Percentiles rank a stretch among this genome's conserved stretches.
phyloP scores from a whole-genome alignment of 2,797 vertebrate species.

The Graptemys geographica region DNA sequence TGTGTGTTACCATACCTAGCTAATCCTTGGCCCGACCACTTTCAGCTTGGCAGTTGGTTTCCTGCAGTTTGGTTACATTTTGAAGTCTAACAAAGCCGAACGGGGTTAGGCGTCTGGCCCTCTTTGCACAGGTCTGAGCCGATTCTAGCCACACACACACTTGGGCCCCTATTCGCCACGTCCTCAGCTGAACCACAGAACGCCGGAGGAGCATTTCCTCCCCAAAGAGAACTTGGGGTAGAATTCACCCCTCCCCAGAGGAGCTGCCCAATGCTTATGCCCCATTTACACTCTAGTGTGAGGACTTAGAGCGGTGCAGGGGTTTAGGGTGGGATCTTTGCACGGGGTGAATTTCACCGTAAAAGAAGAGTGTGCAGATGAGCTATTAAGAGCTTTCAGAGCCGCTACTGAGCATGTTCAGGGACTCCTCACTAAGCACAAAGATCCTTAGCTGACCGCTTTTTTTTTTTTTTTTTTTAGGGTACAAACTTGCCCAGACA shows the following conservation, averaged over 20 bases:
- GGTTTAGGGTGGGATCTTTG: background rate
- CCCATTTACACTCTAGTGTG: background rate
- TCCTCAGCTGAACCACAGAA: background rate
- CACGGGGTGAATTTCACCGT: background rate
- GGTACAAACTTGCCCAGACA: background rate
- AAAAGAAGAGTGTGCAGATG: background rate
- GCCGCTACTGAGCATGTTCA: background rate
- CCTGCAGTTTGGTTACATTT: background rate
- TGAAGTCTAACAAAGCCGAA: background rate
- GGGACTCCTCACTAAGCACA: background rate
- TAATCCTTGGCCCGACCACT: background rate
- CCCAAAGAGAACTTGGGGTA: background rate
- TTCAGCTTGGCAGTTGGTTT: background rate
- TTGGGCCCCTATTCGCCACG: rapidly evolving
- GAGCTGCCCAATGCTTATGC: background rate
- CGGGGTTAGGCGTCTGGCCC: background rate
- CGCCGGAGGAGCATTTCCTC: background rate
- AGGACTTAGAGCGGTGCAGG: too few species aligned
- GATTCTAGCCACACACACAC: too few species aligned
- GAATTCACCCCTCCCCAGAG: background rate
- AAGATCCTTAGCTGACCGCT: too few species aligned
- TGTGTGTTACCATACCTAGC: too few species aligned
- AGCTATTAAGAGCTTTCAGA: background rate
- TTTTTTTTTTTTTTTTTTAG: too few species aligned
- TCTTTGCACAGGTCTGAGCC: too few species aligned